Evolutionary conservation across 2,888 invertebrate species (phyloP), one percentile per base, ranked within the genome.

Genomic region (Apodemia duryi): DNA sequence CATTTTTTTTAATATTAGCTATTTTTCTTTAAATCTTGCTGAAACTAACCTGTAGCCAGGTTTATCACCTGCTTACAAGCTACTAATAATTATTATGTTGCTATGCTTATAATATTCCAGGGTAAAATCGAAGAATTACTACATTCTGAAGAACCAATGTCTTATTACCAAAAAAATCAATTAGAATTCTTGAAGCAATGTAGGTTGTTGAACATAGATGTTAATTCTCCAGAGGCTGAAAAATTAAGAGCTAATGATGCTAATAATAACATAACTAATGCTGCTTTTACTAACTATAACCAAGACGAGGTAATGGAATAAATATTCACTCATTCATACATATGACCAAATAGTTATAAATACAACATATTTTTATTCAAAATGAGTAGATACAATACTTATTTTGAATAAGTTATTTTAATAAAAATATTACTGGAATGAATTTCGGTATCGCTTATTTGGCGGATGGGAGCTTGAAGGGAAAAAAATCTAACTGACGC

Each of bases 101-200:
- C 78, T 79, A 75, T 35, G 79, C 78, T 82, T 82, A 83, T 75
- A 66, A 68, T 70, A 75, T 89, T 88, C 35, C 91, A 91, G 91
- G 83, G 77, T 66, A 78, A 82, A 28, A 68, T 81, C 68, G 86
- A 89, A 75, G 83, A 86, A 35, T 68, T 77, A 57, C 79, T 77
- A 63, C 62, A 75, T 65, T 81, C 85, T 43, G 89, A 88, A 68
- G 92, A 91, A 72, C 91, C 92, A 21, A 70, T 91, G 66, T 92
- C 92, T 2, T 91, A 84, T 74, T 92, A 86, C 72, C 88, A 90
- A 77, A 91, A 90, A 70, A 82, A 86, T 70, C 89, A 91, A 70
- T 78, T 86, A 49, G 92, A 92, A 68, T 90, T 91, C 69, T 85
- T 88, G 71, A 91, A 88, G 72, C 85, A 92, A 74, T 91, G 91